Evolutionary conservation across 2,113 vertebrate species (phyloP), one percentile per base, ranked within the genome.

Genomic region (Columbina picui): DNA sequence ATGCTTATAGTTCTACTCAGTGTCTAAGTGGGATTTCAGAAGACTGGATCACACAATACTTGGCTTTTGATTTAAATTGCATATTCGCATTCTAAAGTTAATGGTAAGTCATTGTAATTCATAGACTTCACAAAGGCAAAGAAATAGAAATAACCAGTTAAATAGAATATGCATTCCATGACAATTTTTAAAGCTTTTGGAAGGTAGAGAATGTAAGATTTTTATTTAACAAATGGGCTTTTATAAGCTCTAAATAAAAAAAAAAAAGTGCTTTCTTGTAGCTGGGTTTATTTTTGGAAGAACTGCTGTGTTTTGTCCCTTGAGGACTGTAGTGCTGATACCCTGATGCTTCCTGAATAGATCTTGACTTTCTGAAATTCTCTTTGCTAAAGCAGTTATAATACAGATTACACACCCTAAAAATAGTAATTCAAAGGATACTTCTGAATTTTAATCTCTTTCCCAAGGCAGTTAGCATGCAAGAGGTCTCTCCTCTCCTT

Each of bases 261-360:
- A 43, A 70, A 70, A 89, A 77, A 73, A 43, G 4, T 41, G 4
- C 57, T 73, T 76, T 87, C 45, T 95, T 70, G 27, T 92, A 86
- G 73, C 63, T 13, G 8, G 45, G 18, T 85, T 93, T 96, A 80
- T 94, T 92, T 96, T 86, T 84, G 85, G 88, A 83, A 95, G 41
- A 92, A 80, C 16, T 77, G 50, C 34, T 80, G 7, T 85, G 41
- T 86, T 92, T 92, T 77, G 18, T 57, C 90, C 65, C 78, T 50
- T 73, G 92, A 85, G 75, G 41, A 49, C 12, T 41, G 13, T 60
- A 91, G n/a, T 45, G 43, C 43, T 45, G 43, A 45, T 45, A 45
- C 41, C 83, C 70, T 77, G 57, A 61, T 85, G 50, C 55, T 95
- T 95, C 67, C 57, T 73, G 53, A 92, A 88, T 23, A 94, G 67